Evolutionary conservation across 2,113 vertebrate genomes (phyloP).

Genomic region (Beaufortia kweichowensis): DNA sequence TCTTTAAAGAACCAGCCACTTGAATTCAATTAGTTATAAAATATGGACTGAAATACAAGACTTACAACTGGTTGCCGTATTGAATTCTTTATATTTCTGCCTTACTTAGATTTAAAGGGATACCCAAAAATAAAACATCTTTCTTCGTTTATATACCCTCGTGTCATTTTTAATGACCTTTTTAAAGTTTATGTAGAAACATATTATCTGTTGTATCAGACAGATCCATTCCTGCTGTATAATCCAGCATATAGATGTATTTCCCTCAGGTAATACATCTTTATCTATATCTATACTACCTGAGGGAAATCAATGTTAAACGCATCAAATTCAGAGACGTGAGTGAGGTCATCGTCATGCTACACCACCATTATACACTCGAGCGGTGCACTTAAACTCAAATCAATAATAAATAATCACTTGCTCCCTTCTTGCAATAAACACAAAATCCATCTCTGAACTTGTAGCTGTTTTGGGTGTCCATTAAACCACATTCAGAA

Average conservation of each 20-base stretch:
- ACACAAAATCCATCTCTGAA: background rate
- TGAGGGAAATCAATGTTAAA: conserved; percentile 12
- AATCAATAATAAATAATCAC: conserved; percentile 29
- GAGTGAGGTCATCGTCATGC: conserved; percentile 16
- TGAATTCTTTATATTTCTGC: background rate
- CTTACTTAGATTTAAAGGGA: too few relatives aligned
- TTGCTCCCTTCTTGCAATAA: background rate
- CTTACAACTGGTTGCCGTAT: background rate
- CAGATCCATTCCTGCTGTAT: background rate
- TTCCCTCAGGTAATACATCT: too few relatives aligned
- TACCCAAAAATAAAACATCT: too few relatives aligned
- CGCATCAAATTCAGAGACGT: background rate
- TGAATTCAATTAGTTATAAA: conserved; percentile 40
- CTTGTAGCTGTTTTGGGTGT: background rate
- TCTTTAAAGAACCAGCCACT: conserved; percentile 33
- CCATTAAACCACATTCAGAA: background rate
- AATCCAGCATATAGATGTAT: background rate
- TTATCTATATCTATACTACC: too few relatives aligned
- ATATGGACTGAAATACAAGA: conserved; percentile 17
- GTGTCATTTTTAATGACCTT: too few relatives aligned
- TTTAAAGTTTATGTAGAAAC: background rate
- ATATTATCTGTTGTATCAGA: background rate
- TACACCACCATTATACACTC: conserved; percentile 32
- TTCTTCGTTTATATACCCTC: too few relatives aligned
- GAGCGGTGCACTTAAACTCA: conserved; percentile 23